Percentiles rank a stretch among this genome's conserved stretches.
Evolutionary conservation across 2,797 vertebrate species (phyloP).

Genomic region (Champsocephalus gunnari): DNA sequence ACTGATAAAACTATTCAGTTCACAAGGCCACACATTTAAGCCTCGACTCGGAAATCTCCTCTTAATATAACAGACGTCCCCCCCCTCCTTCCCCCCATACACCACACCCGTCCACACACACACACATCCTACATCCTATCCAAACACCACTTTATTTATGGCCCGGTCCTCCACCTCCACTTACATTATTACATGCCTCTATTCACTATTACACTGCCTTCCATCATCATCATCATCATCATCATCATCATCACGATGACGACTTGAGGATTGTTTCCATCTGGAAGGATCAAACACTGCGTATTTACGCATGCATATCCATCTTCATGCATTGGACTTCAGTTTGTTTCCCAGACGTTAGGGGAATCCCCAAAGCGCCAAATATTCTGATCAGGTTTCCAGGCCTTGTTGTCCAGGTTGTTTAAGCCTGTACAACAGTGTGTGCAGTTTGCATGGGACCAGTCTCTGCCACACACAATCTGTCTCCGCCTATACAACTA

Average conservation of each 20-base stretch:
- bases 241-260: constrained; percentile 63
- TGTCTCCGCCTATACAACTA: not conserved
- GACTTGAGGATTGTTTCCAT: constrained; percentile 71
- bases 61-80: constrained; percentile 57
- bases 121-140: constrained; percentile 48
- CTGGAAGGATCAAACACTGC: constrained; percentile 55
- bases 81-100: not conserved
- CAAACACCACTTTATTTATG: constrained; percentile 76
- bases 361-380: not conserved
- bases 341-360: not conserved
- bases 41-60: constrained; percentile 63
- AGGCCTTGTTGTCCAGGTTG: not conserved
- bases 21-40: constrained; percentile 66
- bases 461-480: too few species aligned
- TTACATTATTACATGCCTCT: constrained; percentile 66
- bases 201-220: constrained; percentile 58
- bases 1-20: constrained; percentile 71
- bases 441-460: too few species aligned
- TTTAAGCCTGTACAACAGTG: not conserved
- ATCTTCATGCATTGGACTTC: not conserved
- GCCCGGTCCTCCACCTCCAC: constrained; percentile 59
- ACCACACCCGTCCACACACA: not conserved
- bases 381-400: not conserved
- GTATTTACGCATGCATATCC: constrained; percentile 24
- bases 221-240: constrained; percentile 59